Conservation (phyloP, 1,140 invertebrate genomes). For the Grapholita molesta region DNA sequence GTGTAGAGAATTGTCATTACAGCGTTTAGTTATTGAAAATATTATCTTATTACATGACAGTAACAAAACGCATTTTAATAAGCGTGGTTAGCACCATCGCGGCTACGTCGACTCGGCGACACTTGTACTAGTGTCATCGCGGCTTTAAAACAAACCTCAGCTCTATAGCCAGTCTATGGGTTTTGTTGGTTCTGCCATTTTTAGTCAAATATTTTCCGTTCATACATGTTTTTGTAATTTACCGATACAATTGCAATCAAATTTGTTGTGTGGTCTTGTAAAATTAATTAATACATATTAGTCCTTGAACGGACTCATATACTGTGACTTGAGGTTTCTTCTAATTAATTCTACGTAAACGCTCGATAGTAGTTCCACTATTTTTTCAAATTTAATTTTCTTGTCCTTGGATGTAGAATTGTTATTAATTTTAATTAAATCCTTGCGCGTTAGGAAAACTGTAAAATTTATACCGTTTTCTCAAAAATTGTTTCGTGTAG, state of each 20-base stretch:
- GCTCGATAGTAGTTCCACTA: not conserved
- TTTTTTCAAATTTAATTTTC: not conserved
- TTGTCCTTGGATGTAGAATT: not conserved
- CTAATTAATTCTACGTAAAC: not conserved
- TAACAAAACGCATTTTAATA: not conserved
- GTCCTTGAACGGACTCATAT: not conserved
- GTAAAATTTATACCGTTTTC: not conserved
- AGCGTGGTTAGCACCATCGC: not conserved
- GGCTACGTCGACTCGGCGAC: too few relatives aligned
- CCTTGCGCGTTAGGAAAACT: not conserved
- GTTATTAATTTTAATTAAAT: not conserved
- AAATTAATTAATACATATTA: slow-evolving; percentile 36
- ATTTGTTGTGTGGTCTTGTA: slow-evolving; percentile 61
- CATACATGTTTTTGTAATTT: slow-evolving; percentile 60
- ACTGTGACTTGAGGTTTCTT: not conserved
- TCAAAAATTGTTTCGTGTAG: slow-evolving; percentile 11
- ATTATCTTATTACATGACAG: not conserved
- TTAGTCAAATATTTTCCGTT: slow-evolving; percentile 71
- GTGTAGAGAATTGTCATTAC: not conserved
- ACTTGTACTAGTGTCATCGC: not conserved
- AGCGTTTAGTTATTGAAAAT: not conserved
- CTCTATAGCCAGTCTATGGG: slow-evolving; percentile 51
- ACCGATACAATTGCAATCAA: slow-evolving; percentile 58
- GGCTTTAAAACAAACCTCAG: slow-evolving; percentile 1
- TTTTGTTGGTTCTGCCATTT: slow-evolving; percentile 61